Base-by-base conservation (phyloP, 2,113 vertebrate genomes). In the Sialia sialis region DNA sequence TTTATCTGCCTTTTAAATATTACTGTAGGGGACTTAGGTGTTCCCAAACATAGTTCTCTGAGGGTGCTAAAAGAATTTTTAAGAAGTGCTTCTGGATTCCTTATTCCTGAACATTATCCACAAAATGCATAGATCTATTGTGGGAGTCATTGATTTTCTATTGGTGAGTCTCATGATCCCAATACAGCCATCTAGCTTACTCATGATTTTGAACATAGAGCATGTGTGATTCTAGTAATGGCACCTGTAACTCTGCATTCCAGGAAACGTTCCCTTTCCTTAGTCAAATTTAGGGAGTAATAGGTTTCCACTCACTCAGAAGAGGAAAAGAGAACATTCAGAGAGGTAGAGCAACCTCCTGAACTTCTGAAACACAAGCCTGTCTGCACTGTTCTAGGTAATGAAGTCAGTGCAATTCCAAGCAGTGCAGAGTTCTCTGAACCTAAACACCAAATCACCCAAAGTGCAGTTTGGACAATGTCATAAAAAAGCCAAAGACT, bases 1-100 rank as follows among this genome's bases (percentile, higher is more conserved):
- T 87, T 96, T 86, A 89, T 70, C 81, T 68, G 63, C 18, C 64
- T 96, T 95, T 94, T 92, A 80, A 63, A 94, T 30, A 36, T 72
- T 90, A 86, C 32, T 87, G 38, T 52, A 87, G 29, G 34, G 39
- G 20, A 90, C 81, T 64, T 64, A n/a, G 15, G 36, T 63, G 90
- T 80, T 91, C 66, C 86, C n/a, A 91, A 90, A 91, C 39, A 76
- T 9, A 83, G 6, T 16, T 72, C 49, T 96, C 87, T 46, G 7
- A 81, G 32, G 23, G 12, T 2, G 23, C 34, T 51, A 56, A 48
- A 29, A 89, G 51, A 93, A 79, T 30, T 73, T n/a, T 73, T 20
- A 70, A 60, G 59, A 22, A 69, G 36, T 21, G 12, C 16, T 95
- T 86, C 51, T 68, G 95, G 27, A 76, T 43, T 88, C 16, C 73